These are phyloP conservation scores for Tauraco hartlaubi DNA, from an alignment of 2,797 vertebrate genomes.

Conservation along the genomic window DNA sequence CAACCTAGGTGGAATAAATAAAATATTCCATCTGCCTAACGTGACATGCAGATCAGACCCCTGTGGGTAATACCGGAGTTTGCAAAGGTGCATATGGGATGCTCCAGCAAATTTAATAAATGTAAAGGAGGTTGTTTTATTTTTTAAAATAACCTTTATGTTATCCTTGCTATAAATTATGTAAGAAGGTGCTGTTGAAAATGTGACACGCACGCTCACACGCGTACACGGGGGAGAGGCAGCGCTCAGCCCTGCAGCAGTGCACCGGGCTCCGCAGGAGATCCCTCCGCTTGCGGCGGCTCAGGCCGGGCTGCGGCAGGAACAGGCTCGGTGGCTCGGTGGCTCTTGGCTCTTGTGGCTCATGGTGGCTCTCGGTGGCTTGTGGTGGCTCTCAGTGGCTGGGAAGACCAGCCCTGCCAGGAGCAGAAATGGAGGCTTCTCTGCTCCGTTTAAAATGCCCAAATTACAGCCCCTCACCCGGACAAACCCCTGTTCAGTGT, in stretches of 20 bases:
- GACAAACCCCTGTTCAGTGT: background rate
- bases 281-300: background rate
- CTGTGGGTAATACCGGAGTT: slow-evolving; percentile 46
- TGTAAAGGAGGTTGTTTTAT: slow-evolving; percentile 61
- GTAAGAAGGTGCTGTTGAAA: slow-evolving; percentile 22
- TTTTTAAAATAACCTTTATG: slow-evolving; percentile 66
- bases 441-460: background rate
- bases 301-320: background rate
- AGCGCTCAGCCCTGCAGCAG: background rate
- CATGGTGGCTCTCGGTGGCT: too few species aligned
- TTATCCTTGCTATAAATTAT: slow-evolving; percentile 60
- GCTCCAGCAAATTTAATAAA: slow-evolving; percentile 52
- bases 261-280: background rate
- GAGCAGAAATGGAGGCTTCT: background rate
- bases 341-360: too few species aligned
- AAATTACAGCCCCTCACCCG: background rate
- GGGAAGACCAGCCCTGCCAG: too few species aligned
- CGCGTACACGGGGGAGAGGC: background rate
- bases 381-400: too few species aligned
- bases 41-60: slow-evolving; percentile 66
- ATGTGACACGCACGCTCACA: background rate
- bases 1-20: slow-evolving; percentile 47
- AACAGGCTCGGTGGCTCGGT: too few species aligned
- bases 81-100: slow-evolving; percentile 53
- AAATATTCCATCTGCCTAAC: slow-evolving; percentile 60